Conservation (phyloP, 2,797 vertebrate species). For the Crypturellus tataupa region DNA sequence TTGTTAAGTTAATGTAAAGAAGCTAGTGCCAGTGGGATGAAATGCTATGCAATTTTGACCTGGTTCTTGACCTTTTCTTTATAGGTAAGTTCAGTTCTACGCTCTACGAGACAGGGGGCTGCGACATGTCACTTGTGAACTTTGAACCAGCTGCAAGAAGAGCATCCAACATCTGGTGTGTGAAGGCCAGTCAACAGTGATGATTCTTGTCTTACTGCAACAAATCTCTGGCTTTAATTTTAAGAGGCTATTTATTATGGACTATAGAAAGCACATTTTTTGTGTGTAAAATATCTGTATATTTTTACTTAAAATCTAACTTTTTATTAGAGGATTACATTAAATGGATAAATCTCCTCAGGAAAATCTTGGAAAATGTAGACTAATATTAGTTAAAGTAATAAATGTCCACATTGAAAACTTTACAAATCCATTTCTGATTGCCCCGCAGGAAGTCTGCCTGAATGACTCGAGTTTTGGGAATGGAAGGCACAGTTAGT, state of each 20-base stretch:
- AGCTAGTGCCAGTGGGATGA: slow-evolving; percentile 1
- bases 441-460: not conserved
- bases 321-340: not conserved
- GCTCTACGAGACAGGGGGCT: slow-evolving; percentile 94
- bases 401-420: not conserved
- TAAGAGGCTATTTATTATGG: not conserved
- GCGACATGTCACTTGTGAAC: slow-evolving; percentile 97
- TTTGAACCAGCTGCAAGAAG: slow-evolving; percentile 98
- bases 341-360: not conserved
- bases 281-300: not conserved
- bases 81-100: slow-evolving; percentile 96
- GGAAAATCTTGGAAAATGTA: not conserved
- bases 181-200: slow-evolving; percentile 66
- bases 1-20: slow-evolving; percentile 8
- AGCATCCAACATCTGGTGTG: slow-evolving; percentile 98
- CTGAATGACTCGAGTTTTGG: not conserved
- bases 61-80: slow-evolving; percentile 72
- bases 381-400: not conserved
- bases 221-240: not conserved
- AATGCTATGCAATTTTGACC: slow-evolving; percentile 31
- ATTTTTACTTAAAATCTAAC: not conserved
- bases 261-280: not conserved
- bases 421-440: not conserved
- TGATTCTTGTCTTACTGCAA: slow-evolving; percentile 60
- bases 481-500: not conserved